Base-by-base conservation (phyloP, 2,888 invertebrate genomes). In the Troilus luridus region DNA sequence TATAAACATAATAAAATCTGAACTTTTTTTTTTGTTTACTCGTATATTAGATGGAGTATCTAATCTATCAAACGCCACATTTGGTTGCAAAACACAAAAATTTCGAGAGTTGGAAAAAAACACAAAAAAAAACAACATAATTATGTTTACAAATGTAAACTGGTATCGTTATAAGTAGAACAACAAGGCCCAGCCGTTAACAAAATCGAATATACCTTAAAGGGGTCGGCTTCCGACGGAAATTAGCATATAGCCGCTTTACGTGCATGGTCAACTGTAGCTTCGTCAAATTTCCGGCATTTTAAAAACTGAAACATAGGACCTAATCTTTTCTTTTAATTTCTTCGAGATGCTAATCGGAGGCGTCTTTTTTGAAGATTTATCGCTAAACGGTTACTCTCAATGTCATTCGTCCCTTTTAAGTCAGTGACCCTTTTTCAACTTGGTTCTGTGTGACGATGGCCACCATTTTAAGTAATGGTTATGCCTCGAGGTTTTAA, bases 91-190 rank as follows among this genome's bases (percentile, higher is more conserved):
- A 41, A 60, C 21, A n/a, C 24, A 24, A 24, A 27, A 24, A 67
- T 67, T 67, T 24, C 14, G 67, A 14, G 67, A 67, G 11, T 9
- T 67, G 0, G 6, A 24, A 67, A 67, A 9, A 67, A 27, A 24
- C n/a, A n/a, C 11, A 67, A 67, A 27, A 24, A 67, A 41, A 41
- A 41, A 41, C 41, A 41, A 67, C 67, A 67, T 67, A 67, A 67
- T 67, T 67, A 67, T 24, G 67, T 67, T 67, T 67, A 67, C 67
- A 67, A 67, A 67, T 67, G 67, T 67, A 67, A 67, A 67, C 67
- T 67, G 67, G 27, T 24, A 67, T 67, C 67, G 12, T 67, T 67
- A 6, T 12, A 67, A 67, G 24, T 67, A 24, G 24, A 27, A 67
- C 24, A 67, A 67, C 24, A 27, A 24, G n/a, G n/a, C 12, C 67